Base-by-base conservation (phyloP, 2,888 invertebrate genomes). In the Monoplex corrugatus region DNA sequence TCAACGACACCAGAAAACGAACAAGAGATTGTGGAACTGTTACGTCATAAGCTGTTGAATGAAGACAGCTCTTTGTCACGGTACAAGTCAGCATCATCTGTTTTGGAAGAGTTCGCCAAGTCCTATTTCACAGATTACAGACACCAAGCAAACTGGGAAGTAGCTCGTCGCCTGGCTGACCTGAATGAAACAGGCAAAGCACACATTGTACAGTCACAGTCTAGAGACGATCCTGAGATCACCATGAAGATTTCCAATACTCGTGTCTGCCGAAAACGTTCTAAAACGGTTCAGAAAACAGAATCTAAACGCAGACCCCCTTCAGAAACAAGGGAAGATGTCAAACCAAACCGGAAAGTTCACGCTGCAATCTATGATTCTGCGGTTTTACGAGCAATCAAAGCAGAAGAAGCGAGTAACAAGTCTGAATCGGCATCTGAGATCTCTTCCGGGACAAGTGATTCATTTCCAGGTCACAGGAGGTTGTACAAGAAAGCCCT, bases 311-410 rank as follows among this genome's bases (percentile, higher is more conserved):
- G 23, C 23, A 23, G 35, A 72, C 35, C 0, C 23, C 23, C 35
- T 35, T 32, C 10, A 2, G 0, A 32, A 2, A 10, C 0, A 32
- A 35, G 8, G 2, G 43, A 40, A 80, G 43, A 80, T 6, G 10
- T 43, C 5, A 3, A 43, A 23, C 13, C 78, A 43, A 43, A 13
- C 5, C 23, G 1, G 5, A 43, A 19, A 40, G 78, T 1, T 28
- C 23, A 80, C 23, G 28, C 3, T 16, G 57, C 35, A 35, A 23
- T 19, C 16, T 84, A 84, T 35, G 84, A 84, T 35, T 84, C 84
- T 3, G 84, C 84, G 23, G 84, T 84, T 5, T 57, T 84, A 57
- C 84, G 84, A 19, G 84, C 84, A 16, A 57, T 84, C 1, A 84
- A 38, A 28, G 84, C n/a, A 32, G 84, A 84, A 45, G 83, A 83